These are phyloP conservation scores for Plusia festucae DNA, from an alignment of 2,888 invertebrate species.

Conservation along the genomic window DNA sequence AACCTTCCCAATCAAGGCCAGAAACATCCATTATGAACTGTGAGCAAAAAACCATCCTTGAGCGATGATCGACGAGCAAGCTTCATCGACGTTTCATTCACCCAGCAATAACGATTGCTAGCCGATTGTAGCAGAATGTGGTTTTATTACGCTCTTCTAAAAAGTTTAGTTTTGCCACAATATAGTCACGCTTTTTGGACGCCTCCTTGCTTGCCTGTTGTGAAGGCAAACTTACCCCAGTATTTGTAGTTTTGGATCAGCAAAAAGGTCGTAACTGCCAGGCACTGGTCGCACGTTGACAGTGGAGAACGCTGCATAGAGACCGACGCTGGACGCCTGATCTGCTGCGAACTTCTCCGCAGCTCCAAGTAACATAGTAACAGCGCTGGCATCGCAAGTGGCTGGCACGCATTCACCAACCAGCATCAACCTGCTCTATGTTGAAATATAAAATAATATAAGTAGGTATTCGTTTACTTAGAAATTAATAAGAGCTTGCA, in stretches of 20 bases:
- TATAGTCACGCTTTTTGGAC: neutral
- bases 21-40: neutral
- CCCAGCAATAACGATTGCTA: neutral
- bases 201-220: neutral
- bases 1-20: neutral
- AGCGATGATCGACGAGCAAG: neutral
- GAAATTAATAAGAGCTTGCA: too few relatives aligned
- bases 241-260: slow-evolving; percentile 91
- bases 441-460: slow-evolving; percentile 10
- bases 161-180: too few relatives aligned
- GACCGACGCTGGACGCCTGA: slow-evolving; percentile 70
- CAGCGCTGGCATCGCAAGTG: slow-evolving; percentile 90
- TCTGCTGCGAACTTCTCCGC: slow-evolving; percentile 76
- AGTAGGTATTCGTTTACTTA: neutral
- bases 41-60: neutral
- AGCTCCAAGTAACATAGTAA: slow-evolving; percentile 79
- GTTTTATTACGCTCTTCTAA: neutral
- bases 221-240: slow-evolving; percentile 89
- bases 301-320: slow-evolving; percentile 86
- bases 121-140: neutral
- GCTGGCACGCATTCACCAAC: slow-evolving; percentile 93
- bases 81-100: too few relatives aligned
- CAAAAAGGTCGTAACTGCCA: slow-evolving; percentile 90
- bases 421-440: slow-evolving; percentile 91
- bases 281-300: slow-evolving; percentile 92